Percentiles rank a stretch among this genome's conserved stretches.
phyloP scores from a whole-genome alignment of 1,140 invertebrate species.

The Leptopilina clavipes region DNA sequence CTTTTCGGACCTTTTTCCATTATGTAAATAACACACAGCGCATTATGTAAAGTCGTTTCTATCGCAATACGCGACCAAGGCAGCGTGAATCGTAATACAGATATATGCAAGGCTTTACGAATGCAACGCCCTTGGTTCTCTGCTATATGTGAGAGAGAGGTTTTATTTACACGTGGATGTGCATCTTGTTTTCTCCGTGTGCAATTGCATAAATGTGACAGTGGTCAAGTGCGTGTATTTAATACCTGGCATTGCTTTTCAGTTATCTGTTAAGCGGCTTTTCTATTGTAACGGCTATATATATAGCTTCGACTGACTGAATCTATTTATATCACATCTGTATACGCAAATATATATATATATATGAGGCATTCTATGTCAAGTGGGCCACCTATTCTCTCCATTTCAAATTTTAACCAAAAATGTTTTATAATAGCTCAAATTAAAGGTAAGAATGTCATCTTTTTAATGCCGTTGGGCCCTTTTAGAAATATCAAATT shows the following conservation, averaged over 20 bases:
- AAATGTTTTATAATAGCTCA: too few species aligned
- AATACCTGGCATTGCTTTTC: slow-evolving; percentile 36
- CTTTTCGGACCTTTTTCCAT: slow-evolving; percentile 49
- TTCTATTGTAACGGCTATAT: slow-evolving; percentile 14
- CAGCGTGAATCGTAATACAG: slow-evolving; percentile 33
- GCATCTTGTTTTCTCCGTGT: slow-evolving; percentile 24
- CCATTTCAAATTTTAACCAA: too few species aligned
- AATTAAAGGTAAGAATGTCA: too few species aligned
- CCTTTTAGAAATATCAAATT: too few species aligned
- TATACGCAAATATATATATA: too few species aligned
- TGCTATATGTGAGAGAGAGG: neutral
- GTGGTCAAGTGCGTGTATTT: slow-evolving; percentile 24
- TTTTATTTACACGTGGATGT: neutral
- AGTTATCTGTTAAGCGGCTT: slow-evolving; percentile 31
- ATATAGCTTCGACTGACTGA: neutral
- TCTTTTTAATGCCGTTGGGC: too few species aligned
- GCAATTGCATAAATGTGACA: neutral
- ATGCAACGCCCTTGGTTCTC: neutral
- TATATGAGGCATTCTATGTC: too few species aligned
- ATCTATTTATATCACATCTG: neutral
- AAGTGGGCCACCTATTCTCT: too few species aligned
- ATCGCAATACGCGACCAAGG: slow-evolving; percentile 38
- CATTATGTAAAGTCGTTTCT: slow-evolving; percentile 47
- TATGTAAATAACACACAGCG: slow-evolving; percentile 48
- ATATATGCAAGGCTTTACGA: slow-evolving; percentile 29